These are phyloP conservation scores for Samia ricini DNA, from an alignment of 1,140 invertebrate genomes.

Conservation along the genomic window DNA sequence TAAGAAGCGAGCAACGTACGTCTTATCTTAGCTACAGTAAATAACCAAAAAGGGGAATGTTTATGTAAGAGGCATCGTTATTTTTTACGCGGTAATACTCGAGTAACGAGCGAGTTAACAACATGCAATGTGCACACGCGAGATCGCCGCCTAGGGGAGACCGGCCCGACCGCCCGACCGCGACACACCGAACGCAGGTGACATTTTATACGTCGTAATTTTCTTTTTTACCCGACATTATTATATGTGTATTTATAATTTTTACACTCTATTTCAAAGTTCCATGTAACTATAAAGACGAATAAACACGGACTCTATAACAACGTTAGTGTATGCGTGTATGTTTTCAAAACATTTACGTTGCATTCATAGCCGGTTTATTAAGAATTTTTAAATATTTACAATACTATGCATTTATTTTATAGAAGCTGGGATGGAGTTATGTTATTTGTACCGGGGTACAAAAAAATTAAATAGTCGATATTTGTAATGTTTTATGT, in stretches of 20 bases:
- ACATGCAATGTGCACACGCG: slow-evolving; percentile 24
- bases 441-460: too few relatives aligned
- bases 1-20: neutral
- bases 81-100: slow-evolving; percentile 26
- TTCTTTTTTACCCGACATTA: neutral
- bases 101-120: slow-evolving; percentile 24
- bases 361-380: too few relatives aligned
- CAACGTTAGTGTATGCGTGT: too few relatives aligned
- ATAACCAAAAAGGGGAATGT: slow-evolving; percentile 27
- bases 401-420: neutral
- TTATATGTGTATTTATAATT: neutral
- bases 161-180: slow-evolving; percentile 8
- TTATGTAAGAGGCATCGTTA: slow-evolving; percentile 23
- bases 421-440: neutral
- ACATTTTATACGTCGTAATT: slow-evolving; percentile 36
- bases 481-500: too few relatives aligned
- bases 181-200: slow-evolving; percentile 36
- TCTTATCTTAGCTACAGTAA: slow-evolving; percentile 6
- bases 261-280: neutral
- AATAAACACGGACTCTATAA: neutral
- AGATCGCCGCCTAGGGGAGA: slow-evolving; percentile 18
- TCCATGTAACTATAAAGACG: neutral
- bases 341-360: neutral
- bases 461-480: too few relatives aligned
- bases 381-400: neutral